Evolutionary conservation across 2,888 invertebrate species (phyloP).

Genomic region (Eupithecia centaureata): DNA sequence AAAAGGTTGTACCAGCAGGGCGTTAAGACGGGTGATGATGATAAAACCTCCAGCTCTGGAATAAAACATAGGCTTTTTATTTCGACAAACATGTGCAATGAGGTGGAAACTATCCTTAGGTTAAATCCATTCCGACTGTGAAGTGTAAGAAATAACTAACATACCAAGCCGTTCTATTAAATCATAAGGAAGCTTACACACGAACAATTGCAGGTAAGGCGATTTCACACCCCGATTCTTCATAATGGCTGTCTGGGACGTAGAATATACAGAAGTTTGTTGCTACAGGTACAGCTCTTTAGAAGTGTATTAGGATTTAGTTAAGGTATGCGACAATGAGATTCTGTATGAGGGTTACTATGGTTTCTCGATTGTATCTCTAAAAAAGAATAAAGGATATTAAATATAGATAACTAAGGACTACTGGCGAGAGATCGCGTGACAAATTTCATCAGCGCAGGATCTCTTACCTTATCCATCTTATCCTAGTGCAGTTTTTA

Average conservation of each 20-base stretch:
- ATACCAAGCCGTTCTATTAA: slow-evolving; percentile 20
- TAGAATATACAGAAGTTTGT: slow-evolving; percentile 1
- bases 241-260: slow-evolving; percentile 44
- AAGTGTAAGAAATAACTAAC: not conserved
- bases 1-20: no score
- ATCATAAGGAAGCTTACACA: slow-evolving; percentile 47
- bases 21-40: no score
- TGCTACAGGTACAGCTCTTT: slow-evolving; percentile 2
- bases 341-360: slow-evolving; percentile 32
- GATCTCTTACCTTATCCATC: no score
- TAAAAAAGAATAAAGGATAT: not conserved
- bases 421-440: no score
- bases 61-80: no score
- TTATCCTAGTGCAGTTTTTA: no score
- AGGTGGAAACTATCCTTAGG: no score
- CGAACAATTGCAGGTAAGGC: slow-evolving; percentile 47
- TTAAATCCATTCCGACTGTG: not conserved
- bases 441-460: no score
- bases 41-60: no score
- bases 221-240: slow-evolving; percentile 51
- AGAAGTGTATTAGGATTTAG: slow-evolving; percentile 44
- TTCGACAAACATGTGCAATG: no score
- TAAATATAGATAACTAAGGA: no score
- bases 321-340: slow-evolving; percentile 38
- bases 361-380: slow-evolving; percentile 20